Conservation (phyloP, 2,797 vertebrate species). For the Pitangus sulphuratus region DNA sequence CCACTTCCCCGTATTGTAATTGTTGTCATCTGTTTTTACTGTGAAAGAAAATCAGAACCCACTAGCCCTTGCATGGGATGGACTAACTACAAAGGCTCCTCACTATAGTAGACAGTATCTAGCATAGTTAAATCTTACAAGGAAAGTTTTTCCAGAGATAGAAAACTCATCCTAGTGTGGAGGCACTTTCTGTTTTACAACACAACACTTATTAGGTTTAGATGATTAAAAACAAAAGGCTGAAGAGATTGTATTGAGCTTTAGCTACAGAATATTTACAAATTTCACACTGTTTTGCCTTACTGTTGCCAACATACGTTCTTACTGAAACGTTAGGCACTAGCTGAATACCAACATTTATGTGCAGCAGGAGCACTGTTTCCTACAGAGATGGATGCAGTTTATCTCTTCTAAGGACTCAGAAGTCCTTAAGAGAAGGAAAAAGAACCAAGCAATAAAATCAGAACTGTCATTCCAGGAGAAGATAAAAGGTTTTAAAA, state of each 20-base stretch:
- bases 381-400: background rate
- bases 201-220: fast-evolving
- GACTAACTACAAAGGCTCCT: background rate
- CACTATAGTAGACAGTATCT: background rate
- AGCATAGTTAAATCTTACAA: background rate
- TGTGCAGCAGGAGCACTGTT: background rate
- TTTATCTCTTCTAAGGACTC: background rate
- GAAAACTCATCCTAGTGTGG: background rate
- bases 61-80: background rate
- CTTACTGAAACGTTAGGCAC: background rate
- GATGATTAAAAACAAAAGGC: background rate
- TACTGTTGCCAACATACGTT: background rate
- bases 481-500: background rate
- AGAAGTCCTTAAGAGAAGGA: background rate
- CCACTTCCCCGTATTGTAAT: background rate
- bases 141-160: background rate
- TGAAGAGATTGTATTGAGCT: background rate
- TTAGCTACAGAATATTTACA: background rate
- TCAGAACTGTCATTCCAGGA: background rate
- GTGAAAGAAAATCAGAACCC: background rate
- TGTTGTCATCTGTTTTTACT: background rate
- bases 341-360: background rate
- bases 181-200: background rate
- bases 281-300: background rate
- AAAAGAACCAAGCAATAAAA: background rate